These are phyloP conservation scores for Nesidiocoris tenuis DNA, from an alignment of 2,888 invertebrate species.

Conservation along the genomic window DNA sequence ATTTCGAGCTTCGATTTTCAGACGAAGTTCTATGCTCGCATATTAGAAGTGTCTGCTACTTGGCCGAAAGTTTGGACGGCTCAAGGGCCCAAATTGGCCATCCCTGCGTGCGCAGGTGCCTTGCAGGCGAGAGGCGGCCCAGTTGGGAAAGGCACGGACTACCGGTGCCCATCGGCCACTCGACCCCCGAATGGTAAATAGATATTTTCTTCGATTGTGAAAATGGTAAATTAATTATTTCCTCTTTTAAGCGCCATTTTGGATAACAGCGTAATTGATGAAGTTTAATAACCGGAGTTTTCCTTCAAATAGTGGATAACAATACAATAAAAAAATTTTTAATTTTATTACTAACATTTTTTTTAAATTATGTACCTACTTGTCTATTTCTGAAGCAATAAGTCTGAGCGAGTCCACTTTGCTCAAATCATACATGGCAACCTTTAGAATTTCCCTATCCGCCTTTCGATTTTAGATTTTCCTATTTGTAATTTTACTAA, in stretches of 20 bases:
- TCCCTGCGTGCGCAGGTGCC: conserved; percentile 71
- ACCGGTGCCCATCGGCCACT: conserved; percentile 68
- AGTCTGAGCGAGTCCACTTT: no score
- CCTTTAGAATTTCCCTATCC: no score
- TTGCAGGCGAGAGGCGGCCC: conserved; percentile 26
- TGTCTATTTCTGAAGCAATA: no score
- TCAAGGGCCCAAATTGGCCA: conserved; percentile 60
- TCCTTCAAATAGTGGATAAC: background rate
- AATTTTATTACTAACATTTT: conserved; percentile 7
- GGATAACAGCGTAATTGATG: background rate
- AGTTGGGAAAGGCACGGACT: conserved; percentile 57
- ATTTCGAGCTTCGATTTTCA: no score
- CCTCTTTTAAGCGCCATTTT: background rate
- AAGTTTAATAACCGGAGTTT: no score
- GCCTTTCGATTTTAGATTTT: no score
- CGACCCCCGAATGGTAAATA: conserved; percentile 66
- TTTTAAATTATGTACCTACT: no score
- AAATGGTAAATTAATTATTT: background rate
- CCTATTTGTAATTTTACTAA: no score
- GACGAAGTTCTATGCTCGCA: conserved; percentile 75
- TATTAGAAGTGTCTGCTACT: conserved; percentile 76
- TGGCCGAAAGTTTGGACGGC: conserved; percentile 71
- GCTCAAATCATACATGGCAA: no score
- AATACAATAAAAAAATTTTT: background rate
- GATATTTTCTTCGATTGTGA: no score